phyloP scores from a whole-genome alignment of 1,140 invertebrate genomes.

The Calliphora vicina region DNA sequence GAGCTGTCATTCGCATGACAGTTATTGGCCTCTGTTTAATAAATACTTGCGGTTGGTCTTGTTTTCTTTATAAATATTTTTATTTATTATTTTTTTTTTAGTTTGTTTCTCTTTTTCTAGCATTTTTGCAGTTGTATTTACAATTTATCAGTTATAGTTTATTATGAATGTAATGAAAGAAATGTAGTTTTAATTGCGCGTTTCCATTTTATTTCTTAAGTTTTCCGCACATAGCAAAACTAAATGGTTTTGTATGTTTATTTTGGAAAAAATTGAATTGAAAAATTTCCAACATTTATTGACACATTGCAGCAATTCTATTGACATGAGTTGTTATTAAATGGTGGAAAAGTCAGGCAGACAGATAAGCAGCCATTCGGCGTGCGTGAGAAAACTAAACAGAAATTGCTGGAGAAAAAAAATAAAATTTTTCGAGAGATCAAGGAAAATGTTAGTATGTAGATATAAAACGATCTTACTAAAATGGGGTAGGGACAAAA shows the following conservation, averaged over 20 bases:
- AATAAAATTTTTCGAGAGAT: too few species aligned
- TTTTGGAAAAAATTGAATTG: background rate
- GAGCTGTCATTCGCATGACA: slow-evolving; percentile 24
- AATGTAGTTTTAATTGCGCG: background rate
- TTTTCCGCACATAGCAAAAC: background rate
- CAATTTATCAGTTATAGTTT: background rate
- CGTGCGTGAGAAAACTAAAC: background rate
- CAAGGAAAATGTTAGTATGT: too few species aligned
- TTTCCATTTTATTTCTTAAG: background rate
- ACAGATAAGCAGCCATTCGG: background rate
- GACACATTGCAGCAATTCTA: slow-evolving; percentile 20
- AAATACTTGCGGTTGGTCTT: slow-evolving; percentile 8
- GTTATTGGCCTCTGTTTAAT: slow-evolving; percentile 34
- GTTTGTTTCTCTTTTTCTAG: background rate
- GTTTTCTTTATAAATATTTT: background rate
- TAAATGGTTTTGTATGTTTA: background rate
- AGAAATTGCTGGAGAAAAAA: background rate
- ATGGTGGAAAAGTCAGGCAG: background rate
- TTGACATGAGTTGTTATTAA: slow-evolving; percentile 4
- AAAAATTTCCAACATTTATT: slow-evolving; percentile 1
- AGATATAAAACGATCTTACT: too few species aligned
- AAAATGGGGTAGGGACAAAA: too few species aligned
- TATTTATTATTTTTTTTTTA: background rate
- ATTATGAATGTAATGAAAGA: too few species aligned
- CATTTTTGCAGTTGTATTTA: background rate